phyloP scores from a whole-genome alignment of 2,888 invertebrate genomes.

The Aphelenchoides bicaudatus region DNA sequence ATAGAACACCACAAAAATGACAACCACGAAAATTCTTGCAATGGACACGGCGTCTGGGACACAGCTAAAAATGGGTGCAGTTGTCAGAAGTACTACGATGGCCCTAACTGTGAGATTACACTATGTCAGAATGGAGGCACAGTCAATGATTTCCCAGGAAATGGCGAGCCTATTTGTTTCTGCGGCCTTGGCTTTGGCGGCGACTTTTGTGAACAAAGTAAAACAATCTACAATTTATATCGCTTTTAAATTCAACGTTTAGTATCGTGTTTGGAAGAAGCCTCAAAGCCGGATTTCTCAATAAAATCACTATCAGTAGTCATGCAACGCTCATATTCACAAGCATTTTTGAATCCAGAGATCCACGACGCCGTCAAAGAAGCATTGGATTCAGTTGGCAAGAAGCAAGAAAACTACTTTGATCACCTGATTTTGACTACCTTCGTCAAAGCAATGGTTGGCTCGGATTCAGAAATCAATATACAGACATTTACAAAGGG shows the following conservation, averaged over 20 bases:
- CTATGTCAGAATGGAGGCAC: conserved; percentile 15
- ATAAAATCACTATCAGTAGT: background rate
- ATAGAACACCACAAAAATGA: too few relatives aligned
- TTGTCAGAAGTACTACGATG: conserved; percentile 16
- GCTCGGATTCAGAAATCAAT: background rate
- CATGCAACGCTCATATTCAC: conserved; percentile 8
- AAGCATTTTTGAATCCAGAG: conserved; percentile 4
- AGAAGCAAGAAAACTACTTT: conserved; percentile 12
- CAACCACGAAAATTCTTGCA: too few relatives aligned
- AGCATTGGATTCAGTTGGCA: too few relatives aligned
- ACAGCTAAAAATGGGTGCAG: too few relatives aligned
- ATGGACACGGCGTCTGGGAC: too few relatives aligned
- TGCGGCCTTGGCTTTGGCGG: conserved; percentile 18
- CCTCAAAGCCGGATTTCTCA: conserved; percentile 4
- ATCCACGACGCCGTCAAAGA: conserved; percentile 2
- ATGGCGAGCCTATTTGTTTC: conserved; percentile 12
- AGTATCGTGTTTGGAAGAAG: background rate
- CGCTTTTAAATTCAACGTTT: background rate
- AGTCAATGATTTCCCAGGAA: conserved; percentile 16
- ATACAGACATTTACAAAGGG: conserved; percentile 3
- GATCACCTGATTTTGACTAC: conserved; percentile 15
- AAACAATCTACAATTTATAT: background rate
- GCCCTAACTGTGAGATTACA: conserved; percentile 11
- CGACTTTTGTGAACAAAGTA: conserved; percentile 16
- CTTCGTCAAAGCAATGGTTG: conserved; percentile 8